phyloP scores from a whole-genome alignment of 1,140 invertebrate genomes.

The Drosophila oshimai region DNA sequence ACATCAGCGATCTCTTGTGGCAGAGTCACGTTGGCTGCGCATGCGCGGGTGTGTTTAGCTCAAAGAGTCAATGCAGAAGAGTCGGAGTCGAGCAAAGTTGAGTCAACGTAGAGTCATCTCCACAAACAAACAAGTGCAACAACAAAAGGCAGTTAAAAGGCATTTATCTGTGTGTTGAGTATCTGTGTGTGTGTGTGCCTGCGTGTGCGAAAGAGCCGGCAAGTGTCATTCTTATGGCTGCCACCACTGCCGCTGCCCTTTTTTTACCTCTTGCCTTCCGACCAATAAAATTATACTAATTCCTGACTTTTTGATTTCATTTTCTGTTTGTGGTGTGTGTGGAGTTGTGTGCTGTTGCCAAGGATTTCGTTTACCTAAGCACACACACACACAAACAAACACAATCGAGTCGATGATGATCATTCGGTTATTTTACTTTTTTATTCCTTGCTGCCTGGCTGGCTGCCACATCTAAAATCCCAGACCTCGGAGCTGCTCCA shows the following conservation, averaged over 20 bases:
- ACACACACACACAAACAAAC: constrained; percentile 28
- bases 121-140: constrained; percentile 49
- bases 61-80: neutral
- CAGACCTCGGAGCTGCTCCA: constrained; percentile 53
- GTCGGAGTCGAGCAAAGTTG: neutral
- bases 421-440: too few relatives aligned
- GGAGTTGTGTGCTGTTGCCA: constrained; percentile 59
- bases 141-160: constrained; percentile 66
- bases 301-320: constrained; percentile 79
- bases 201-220: constrained; percentile 56
- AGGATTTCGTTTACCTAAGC: constrained; percentile 77
- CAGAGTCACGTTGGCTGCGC: constrained; percentile 67
- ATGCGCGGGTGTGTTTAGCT: constrained; percentile 58
- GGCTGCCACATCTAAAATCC: constrained; percentile 38
- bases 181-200: constrained; percentile 38
- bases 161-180: constrained; percentile 53
- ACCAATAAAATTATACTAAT: constrained; percentile 82
- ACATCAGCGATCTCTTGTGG: constrained; percentile 35
- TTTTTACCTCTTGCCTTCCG: constrained; percentile 62
- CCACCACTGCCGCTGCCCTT: constrained; percentile 36
- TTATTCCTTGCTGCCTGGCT: constrained; percentile 33
- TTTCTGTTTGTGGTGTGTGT: constrained; percentile 69
- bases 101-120: constrained; percentile 58
- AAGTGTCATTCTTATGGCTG: constrained; percentile 67
- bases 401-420: constrained; percentile 27